Percentiles rank a stretch among this genome's conserved stretches.
These are phyloP conservation scores for Leptinotarsa undecemlineata DNA, from an alignment of 1,140 invertebrate genomes.

Conservation along the genomic window DNA sequence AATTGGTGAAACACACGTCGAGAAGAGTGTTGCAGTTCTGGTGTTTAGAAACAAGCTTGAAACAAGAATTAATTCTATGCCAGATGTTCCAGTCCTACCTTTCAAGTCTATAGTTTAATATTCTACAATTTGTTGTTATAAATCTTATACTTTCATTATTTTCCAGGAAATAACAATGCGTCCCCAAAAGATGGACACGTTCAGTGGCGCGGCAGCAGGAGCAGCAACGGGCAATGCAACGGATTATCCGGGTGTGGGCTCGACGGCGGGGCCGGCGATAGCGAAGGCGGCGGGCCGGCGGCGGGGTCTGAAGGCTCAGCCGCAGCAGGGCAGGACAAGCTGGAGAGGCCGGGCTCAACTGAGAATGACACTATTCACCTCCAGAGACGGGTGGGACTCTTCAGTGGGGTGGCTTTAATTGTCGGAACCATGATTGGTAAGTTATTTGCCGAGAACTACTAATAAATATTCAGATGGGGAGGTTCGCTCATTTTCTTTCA, in stretches of 20 bases:
- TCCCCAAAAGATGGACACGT: slow-evolving; percentile 53
- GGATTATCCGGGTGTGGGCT: slow-evolving; percentile 42
- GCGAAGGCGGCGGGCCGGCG: slow-evolving; percentile 48
- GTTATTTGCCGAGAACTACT: slow-evolving; percentile 18
- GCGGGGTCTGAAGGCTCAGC: slow-evolving; percentile 52
- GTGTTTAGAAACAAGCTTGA: too few relatives aligned
- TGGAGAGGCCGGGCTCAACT: slow-evolving; percentile 90
- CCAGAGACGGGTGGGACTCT: slow-evolving; percentile 97
- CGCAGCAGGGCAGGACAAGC: slow-evolving; percentile 58
- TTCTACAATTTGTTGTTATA: too few relatives aligned
- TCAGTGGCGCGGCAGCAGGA: slow-evolving; percentile 52
- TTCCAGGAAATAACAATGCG: slow-evolving; percentile 54
- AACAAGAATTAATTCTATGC: too few relatives aligned
- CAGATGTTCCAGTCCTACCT: too few relatives aligned
- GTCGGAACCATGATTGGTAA: slow-evolving; percentile 92
- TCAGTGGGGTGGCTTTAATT: slow-evolving; percentile 97
- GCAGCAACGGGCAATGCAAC: slow-evolving; percentile 41
- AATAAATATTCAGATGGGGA: too few relatives aligned
- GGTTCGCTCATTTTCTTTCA: too few relatives aligned
- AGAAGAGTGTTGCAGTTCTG: too few relatives aligned
- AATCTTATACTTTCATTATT: slow-evolving; percentile 11
- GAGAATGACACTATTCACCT: slow-evolving; percentile 93
- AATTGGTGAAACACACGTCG: too few relatives aligned
- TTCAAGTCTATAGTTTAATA: too few relatives aligned
- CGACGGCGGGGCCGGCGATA: slow-evolving; percentile 48